Evolutionary conservation across 2,888 invertebrate genomes (phyloP).

Genomic region (Panopea generosa): DNA sequence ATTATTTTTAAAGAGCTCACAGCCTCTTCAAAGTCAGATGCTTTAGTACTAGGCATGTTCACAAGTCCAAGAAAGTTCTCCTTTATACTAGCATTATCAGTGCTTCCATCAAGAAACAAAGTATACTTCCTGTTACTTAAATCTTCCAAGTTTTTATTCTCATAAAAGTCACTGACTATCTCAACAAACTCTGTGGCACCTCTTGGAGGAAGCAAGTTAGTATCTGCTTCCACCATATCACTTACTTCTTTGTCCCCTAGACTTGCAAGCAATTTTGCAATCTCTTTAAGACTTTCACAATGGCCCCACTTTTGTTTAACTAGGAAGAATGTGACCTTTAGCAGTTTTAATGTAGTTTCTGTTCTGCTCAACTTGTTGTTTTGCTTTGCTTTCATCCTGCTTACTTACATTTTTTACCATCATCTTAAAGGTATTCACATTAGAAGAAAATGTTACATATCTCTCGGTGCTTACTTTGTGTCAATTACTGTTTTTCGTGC

Average conservation of each 20-base stretch:
- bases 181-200: conserved; percentile 5
- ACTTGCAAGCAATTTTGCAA: background rate
- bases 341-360: conserved; percentile 10
- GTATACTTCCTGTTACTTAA: conserved; percentile 22
- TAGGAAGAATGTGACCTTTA: background rate
- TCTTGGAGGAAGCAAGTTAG: conserved; percentile 5
- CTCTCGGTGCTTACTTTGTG: too few species aligned
- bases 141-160: background rate
- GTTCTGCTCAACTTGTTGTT: too few species aligned
- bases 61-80: too few species aligned
- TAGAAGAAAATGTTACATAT: too few species aligned
- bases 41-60: too few species aligned
- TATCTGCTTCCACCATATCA: background rate
- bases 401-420: too few species aligned
- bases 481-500: too few species aligned
- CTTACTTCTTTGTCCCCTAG: background rate
- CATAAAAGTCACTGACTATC: conserved; percentile 9
- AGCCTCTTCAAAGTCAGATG: too few species aligned
- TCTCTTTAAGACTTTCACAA: background rate
- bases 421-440: too few species aligned
- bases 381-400: too few species aligned
- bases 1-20: too few species aligned
- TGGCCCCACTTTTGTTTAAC: conserved; percentile 9
- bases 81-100: conserved; percentile 27
- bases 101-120: conserved; percentile 35